Evolutionary conservation across 2,888 invertebrate genomes (phyloP), one percentile per base, ranked within the genome.

Genomic region (Tiphia femorata): DNA sequence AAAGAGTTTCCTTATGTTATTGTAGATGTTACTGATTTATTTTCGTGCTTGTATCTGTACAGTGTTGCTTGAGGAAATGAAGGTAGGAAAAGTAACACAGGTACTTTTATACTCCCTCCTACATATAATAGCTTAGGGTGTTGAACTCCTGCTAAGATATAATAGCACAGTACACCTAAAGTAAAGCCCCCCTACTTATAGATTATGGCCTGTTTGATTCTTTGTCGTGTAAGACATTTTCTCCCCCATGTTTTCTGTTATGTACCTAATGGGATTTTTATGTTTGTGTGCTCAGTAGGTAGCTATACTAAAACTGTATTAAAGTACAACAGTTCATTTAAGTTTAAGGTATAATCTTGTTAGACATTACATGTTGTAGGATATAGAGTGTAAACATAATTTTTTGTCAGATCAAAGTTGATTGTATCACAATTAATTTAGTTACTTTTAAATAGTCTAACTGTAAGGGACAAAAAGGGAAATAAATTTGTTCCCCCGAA

Each of bases 101-200:
- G 64, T 61, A 69, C 76, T 77, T 81, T 80, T 81, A 81, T 81
- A 81, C 75, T 67, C 67, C 73, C 70, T 64, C 68, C 55, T 56
- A 55, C 58, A 62, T 67, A 59, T 58, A 59, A 57, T 63, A 63
- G 62, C 69, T 59, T 58, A 53, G 69, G 69, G 69, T 72, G 67
- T 57, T 54, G 61, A 68, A 62, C 76, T 62, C 81, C 80, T 72
- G 79, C 76, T 67, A 75, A 30, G 77, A 57, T 47, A 71, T 77
- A 76, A 77, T 76, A 73, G 77, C 69, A 54, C 62, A 55, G 41
- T 64, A 62, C 53, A 55, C 58, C 53, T 61, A 57, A 55, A 56
- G 53, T 64, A 66, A 54, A 60, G 63, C 56, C 66, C 63, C 56
- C 58, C 56, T 59, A 68, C 62, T 63, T 56, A 62, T 48, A 62